Base-by-base conservation (phyloP, 1,140 invertebrate species). In the Notospermus geniculatus region DNA sequence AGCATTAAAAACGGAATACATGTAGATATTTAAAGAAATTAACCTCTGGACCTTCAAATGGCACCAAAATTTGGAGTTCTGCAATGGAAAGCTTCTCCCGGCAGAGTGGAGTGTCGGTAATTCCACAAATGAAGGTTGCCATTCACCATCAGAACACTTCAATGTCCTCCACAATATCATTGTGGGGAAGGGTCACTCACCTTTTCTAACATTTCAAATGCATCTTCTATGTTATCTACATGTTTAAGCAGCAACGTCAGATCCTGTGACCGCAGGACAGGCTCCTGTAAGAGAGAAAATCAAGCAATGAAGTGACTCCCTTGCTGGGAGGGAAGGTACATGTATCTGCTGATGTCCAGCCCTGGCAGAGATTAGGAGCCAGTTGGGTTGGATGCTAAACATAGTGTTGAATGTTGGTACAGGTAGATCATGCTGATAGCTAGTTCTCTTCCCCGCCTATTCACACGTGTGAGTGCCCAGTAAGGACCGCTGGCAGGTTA, bases 211-310 rank as follows among this genome's bases (percentile, higher is more conserved):
- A 87, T 87, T 53, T 84, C 77, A 2, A 91, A 78, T 67, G 88
- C 89, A 11, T 83, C 79, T 23, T 85, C 82, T 2, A 64, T 72
- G 32, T 78, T 76, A 43, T 71, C 68, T n/a, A 65, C 59, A 46
- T 74, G 65, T 17, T 77, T 60, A 0, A 91, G 86, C 46, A 92
- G 86, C 30, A 86, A 83, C 41, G 87, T 87, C 13, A 91, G 78
- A 70, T 88, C 86, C 52, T 90, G 85, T 19, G 84, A 80, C 52
- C 85, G 85, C 9, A 92, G 70, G 32, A 91, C 77, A 0, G 90
- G 89, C 39, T 36, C 84, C 85, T 46, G 85, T 77, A 62, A 67
- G 64, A 59, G 36, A 28, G 50, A 54, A 25, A 11, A 36, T 13
- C 23, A 2, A 52, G 53, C 30, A 30, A 4, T 59, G 41, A 56